Evolutionary conservation across 2,888 invertebrate species (phyloP).

Genomic region (Agrotis puta): DNA sequence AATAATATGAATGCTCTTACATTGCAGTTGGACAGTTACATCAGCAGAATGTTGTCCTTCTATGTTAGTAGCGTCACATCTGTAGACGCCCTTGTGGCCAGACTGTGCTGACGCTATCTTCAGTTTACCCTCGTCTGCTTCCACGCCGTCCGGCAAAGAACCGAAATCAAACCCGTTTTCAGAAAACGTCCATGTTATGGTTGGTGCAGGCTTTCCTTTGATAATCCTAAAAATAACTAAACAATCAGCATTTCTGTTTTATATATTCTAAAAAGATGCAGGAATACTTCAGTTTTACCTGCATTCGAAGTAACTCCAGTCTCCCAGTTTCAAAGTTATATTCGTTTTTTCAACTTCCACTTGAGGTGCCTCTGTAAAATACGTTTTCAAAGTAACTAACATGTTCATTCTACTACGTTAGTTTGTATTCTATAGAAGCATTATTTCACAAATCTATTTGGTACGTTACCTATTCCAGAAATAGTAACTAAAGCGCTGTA

Average conservation of each 20-base stretch:
- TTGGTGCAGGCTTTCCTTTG: constrained; percentile 80
- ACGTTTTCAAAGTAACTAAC: background rate
- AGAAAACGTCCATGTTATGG: constrained; percentile 76
- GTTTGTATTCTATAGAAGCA: background rate
- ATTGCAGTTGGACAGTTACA: constrained; percentile 75
- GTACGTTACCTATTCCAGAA: constrained; percentile 80
- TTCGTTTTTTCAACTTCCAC: constrained; percentile 68
- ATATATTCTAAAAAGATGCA: background rate
- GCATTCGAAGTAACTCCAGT: constrained; percentile 75
- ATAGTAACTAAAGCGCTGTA: constrained; percentile 73
- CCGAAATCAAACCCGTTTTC: constrained; percentile 65
- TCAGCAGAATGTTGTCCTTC: constrained; percentile 73
- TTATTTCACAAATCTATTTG: background rate
- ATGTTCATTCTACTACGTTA: background rate
- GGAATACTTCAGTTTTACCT: constrained; percentile 68
- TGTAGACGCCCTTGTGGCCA: constrained; percentile 76
- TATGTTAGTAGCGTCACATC: constrained; percentile 78
- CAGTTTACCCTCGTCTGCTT: constrained; percentile 64
- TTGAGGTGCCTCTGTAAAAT: constrained; percentile 77
- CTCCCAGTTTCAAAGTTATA: constrained; percentile 72
- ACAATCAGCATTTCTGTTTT: too few species aligned
- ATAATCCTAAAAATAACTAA: constrained; percentile 69
- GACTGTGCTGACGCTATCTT: constrained; percentile 71
- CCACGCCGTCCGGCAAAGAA: constrained; percentile 72
- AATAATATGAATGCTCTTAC: constrained; percentile 70